Evolutionary conservation across 2,888 invertebrate genomes (phyloP).

Genomic region (Autographa pulchrina): DNA sequence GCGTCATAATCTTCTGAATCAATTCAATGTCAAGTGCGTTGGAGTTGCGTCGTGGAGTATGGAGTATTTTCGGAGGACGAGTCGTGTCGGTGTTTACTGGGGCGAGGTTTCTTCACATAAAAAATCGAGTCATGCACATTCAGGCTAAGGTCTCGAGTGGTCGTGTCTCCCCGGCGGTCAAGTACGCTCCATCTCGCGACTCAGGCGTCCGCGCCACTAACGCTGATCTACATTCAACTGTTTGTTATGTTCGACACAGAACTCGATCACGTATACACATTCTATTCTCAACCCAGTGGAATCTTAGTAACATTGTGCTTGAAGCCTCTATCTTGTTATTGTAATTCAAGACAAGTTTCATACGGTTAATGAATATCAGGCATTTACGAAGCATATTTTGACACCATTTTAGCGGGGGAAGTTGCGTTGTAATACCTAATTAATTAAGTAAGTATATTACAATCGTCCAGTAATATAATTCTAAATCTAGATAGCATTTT

Average conservation of each 20-base stretch:
- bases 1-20: slow-evolving; percentile 61
- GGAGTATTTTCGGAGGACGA: slow-evolving; percentile 60
- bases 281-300: slow-evolving; percentile 24
- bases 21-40: slow-evolving; percentile 71
- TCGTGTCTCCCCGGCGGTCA: slow-evolving; percentile 62
- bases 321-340: not conserved
- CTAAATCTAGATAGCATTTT: slow-evolving; percentile 17
- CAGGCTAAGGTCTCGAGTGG: slow-evolving; percentile 77
- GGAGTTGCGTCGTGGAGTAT: slow-evolving; percentile 54
- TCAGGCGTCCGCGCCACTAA: slow-evolving; percentile 19
- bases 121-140: slow-evolving; percentile 80
- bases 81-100: slow-evolving; percentile 67
- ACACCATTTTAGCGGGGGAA: slow-evolving; percentile 8
- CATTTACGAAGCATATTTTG: not conserved
- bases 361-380: not conserved
- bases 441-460: slow-evolving; percentile 4
- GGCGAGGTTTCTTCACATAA: slow-evolving; percentile 75
- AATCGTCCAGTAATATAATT: slow-evolving; percentile 25
- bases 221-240: slow-evolving; percentile 50
- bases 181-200: slow-evolving; percentile 59
- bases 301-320: slow-evolving; percentile 15
- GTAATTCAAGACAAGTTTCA: not conserved
- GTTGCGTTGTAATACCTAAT: slow-evolving; percentile 15
- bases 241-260: slow-evolving; percentile 25
- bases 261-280: slow-evolving; percentile 42